These are phyloP conservation scores for Heteromurus nitidus DNA, from an alignment of 2,888 invertebrate genomes.

Conservation along the genomic window DNA sequence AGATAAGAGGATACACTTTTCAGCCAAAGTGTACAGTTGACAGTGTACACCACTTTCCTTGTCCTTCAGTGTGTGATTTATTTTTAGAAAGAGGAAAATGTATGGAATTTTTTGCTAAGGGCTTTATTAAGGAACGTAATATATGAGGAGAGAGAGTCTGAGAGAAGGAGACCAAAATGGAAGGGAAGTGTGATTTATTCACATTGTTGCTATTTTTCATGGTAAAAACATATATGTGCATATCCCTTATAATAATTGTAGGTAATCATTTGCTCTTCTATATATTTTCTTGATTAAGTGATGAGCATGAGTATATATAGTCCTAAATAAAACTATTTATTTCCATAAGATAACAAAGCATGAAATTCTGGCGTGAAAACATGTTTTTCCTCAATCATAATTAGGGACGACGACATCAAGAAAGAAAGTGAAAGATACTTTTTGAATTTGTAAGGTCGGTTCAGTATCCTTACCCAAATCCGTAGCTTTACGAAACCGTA, in stretches of 20 bases:
- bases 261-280: not conserved
- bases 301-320: not conserved
- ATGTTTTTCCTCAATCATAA: slow-evolving; percentile 12
- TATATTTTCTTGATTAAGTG: not conserved
- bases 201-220: not conserved
- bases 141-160: not conserved
- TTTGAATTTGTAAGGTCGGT: not conserved
- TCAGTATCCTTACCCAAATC: not conserved
- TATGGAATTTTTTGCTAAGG: not conserved
- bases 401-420: not conserved
- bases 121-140: not conserved
- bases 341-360: not conserved
- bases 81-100: slow-evolving; percentile 17
- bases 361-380: slow-evolving; percentile 27
- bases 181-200: not conserved
- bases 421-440: slow-evolving; percentile 32
- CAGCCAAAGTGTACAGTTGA: not conserved
- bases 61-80: slow-evolving; percentile 29
- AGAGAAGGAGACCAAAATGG: not conserved
- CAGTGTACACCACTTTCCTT: slow-evolving; percentile 3
- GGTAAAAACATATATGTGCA: not conserved
- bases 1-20: not conserved
- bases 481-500: no score
- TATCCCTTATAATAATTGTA: not conserved
- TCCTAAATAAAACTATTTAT: not conserved